phyloP scores from a whole-genome alignment of 2,113 vertebrate species.

The Rhabdomys dilectus region DNA sequence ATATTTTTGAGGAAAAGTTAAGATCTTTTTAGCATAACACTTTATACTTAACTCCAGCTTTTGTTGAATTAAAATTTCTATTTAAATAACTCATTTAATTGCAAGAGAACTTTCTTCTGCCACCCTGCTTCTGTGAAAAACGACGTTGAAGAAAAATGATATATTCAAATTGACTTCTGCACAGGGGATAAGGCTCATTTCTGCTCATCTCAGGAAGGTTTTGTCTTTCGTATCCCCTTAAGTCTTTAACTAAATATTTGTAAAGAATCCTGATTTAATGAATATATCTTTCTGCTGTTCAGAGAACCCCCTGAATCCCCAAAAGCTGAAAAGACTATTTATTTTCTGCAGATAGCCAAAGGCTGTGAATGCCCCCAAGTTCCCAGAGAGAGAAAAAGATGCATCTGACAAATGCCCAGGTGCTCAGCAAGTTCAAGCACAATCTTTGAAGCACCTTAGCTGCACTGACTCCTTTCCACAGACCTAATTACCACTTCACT shows the following conservation, averaged over 20 bases:
- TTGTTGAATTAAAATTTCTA: not conserved
- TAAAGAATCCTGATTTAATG: not conserved
- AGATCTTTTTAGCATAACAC: not conserved
- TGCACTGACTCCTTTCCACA: not conserved
- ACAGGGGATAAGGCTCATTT: not conserved
- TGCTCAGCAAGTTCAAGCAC: not conserved
- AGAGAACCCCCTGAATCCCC: not conserved
- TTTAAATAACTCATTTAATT: not conserved
- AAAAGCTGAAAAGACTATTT: not conserved
- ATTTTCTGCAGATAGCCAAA: not conserved
- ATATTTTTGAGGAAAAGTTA: not conserved
- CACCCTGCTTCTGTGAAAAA: not conserved
- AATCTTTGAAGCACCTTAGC: not conserved
- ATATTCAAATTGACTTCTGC: not conserved
- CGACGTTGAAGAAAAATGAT: not conserved
- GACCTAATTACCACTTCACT: conserved; percentile 37
- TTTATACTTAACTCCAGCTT: not conserved
- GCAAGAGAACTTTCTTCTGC: not conserved
- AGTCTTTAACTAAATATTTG: not conserved
- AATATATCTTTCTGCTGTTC: not conserved
- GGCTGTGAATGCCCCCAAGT: not conserved
- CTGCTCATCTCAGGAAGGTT: not conserved
- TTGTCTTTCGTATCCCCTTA: not conserved
- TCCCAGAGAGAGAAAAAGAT: not conserved
- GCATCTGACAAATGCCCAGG: not conserved